Conservation (phyloP, 2,797 vertebrate genomes). For the Anolis apletophallus region DNA sequence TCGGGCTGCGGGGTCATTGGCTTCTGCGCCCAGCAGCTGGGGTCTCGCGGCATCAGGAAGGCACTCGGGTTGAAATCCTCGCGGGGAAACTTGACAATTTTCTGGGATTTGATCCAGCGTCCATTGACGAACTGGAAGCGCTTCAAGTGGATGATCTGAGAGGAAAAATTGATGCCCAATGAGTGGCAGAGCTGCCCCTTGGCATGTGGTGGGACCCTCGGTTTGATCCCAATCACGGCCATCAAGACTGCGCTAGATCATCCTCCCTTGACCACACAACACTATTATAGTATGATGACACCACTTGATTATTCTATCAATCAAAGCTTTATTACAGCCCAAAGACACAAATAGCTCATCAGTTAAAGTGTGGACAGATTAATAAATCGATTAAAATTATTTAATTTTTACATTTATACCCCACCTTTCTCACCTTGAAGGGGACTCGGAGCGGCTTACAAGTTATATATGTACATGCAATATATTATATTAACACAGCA, state of each 20-base stretch:
- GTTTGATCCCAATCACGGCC: not conserved
- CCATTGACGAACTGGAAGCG: slow-evolving; percentile 98
- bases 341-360: too few species aligned
- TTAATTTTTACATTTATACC: too few species aligned
- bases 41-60: slow-evolving; percentile 93
- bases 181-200: not conserved
- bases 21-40: slow-evolving; percentile 82
- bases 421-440: too few species aligned
- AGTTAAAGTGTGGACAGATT: too few species aligned
- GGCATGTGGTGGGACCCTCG: not conserved
- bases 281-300: too few species aligned
- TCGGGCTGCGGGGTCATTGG: slow-evolving; percentile 81
- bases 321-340: too few species aligned
- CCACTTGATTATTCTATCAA: too few species aligned
- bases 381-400: too few species aligned
- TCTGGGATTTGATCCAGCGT: slow-evolving; percentile 99
- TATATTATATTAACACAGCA: too few species aligned
- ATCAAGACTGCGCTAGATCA: not conserved
- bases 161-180: rapidly evolving
- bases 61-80: slow-evolving; percentile 95
- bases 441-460: too few species aligned
- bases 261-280: not conserved
- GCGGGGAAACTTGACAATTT: slow-evolving; percentile 97
- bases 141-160: slow-evolving; percentile 97
- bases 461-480: too few species aligned